Percentiles rank a stretch among this genome's conserved stretches.
These are phyloP conservation scores for Amphiduros pacificus DNA, from an alignment of 2,888 invertebrate genomes.

Conservation along the genomic window DNA sequence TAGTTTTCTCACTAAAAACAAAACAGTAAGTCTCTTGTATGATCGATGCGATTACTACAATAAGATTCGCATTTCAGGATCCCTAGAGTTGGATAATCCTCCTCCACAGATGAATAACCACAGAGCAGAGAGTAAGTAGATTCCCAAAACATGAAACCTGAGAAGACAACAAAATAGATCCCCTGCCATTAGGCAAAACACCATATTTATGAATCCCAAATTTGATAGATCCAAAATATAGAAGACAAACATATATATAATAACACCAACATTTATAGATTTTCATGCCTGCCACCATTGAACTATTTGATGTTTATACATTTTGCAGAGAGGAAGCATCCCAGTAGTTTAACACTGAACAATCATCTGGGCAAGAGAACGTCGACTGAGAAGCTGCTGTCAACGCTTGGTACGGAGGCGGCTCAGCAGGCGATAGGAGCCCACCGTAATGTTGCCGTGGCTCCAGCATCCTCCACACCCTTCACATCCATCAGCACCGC, in stretches of 20 bases:
- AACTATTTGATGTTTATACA: no score
- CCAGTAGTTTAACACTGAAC: conserved; percentile 19
- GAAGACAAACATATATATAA: no score
- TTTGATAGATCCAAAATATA: no score
- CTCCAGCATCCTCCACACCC: conserved; percentile 42
- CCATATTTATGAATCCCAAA: no score
- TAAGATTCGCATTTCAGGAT: no score
- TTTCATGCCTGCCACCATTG: no score
- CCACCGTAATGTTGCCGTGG: conserved; percentile 10
- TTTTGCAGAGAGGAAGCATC: conserved; percentile 41
- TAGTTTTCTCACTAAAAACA: no score
- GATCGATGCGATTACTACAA: neutral
- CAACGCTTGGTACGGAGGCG: conserved; percentile 53
- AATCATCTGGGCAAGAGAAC: conserved; percentile 46
- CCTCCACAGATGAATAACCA: conserved; percentile 44
- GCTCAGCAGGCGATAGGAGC: conserved; percentile 37
- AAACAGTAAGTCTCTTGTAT: neutral
- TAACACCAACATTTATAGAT: no score
- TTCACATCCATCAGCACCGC: conserved; percentile 39
- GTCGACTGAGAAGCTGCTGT: conserved; percentile 52
- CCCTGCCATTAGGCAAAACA: no score
- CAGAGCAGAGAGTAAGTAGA: conserved; percentile 51
- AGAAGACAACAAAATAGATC: no score
- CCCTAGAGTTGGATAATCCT: conserved; percentile 81
- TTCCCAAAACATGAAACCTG: no score